These are phyloP conservation scores for Amphiura filiformis DNA, from an alignment of 35 echinoderm and acorn worm species.

Conservation along the genomic window DNA sequence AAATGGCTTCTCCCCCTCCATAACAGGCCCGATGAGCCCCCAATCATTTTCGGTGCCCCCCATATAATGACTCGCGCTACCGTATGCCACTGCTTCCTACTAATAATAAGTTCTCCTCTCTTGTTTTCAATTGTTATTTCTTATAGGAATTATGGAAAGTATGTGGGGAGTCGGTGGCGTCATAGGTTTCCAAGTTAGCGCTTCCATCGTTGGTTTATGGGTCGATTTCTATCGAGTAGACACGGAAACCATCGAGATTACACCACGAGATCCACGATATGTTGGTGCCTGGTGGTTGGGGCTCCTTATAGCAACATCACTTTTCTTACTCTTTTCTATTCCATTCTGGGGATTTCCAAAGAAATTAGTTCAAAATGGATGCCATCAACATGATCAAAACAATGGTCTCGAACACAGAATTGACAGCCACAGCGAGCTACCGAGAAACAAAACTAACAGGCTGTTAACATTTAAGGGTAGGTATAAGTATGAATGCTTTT, in stretches of 20 bases:
- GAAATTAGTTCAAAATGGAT: neutral
- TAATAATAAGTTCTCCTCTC: no score
- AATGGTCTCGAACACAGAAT: no score
- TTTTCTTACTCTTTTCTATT: conserved; percentile 11
- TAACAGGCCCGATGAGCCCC: no score
- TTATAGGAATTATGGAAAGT: conserved; percentile 29
- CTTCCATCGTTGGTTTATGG: neutral
- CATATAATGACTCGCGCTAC: no score
- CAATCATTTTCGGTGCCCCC: no score
- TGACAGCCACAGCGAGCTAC: neutral
- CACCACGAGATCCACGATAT: conserved; percentile 19
- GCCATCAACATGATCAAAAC: neutral
- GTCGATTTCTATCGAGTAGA: conserved; percentile 39
- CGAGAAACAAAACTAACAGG: neutral
- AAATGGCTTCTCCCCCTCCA: no score
- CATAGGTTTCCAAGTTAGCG: neutral
- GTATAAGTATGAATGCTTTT: no score
- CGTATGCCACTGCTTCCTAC: no score
- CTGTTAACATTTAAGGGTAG: neutral
- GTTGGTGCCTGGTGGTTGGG: conserved; percentile 49
- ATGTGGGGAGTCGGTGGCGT: conserved; percentile 18
- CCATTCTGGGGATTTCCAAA: conserved; percentile 32
- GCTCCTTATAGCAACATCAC: neutral
- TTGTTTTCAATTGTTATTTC: no score
- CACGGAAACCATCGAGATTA: conserved; percentile 3